Conservation (phyloP, 2,113 vertebrate species). For the Pristiophorus japonicus region DNA sequence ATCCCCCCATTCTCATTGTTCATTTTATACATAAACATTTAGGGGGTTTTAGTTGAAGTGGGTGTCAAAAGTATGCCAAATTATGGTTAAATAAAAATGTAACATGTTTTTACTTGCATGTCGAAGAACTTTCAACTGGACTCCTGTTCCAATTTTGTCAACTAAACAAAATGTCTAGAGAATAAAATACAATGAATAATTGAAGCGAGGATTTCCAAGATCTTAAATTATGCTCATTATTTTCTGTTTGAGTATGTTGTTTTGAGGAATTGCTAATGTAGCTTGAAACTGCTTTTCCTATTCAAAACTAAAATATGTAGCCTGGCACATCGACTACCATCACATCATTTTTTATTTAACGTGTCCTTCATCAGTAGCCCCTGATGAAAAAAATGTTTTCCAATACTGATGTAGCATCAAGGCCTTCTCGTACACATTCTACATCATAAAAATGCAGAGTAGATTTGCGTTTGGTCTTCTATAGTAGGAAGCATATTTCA, state of each 20-base stretch:
- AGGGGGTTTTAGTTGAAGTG: not conserved
- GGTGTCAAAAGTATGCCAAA: not conserved
- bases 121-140: not conserved
- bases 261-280: not conserved
- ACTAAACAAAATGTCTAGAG: not conserved
- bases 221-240: slow-evolving; percentile 1
- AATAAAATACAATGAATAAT: not conserved
- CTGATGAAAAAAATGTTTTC: slow-evolving; percentile 14
- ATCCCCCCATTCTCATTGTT: not conserved
- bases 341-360: not conserved
- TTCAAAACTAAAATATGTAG: not conserved
- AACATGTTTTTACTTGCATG: not conserved
- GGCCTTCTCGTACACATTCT: not conserved
- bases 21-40: not conserved
- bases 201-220: not conserved
- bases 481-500: not conserved
- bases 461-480: not conserved
- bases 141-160: slow-evolving; percentile 7
- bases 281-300: not conserved
- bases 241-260: not conserved
- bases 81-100: not conserved
- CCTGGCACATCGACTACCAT: not conserved
- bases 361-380: not conserved
- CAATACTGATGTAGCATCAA: not conserved
- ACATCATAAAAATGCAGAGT: slow-evolving; percentile 6